Base-by-base conservation (phyloP, 2,113 vertebrate species). In the Megalops atlanticus region DNA sequence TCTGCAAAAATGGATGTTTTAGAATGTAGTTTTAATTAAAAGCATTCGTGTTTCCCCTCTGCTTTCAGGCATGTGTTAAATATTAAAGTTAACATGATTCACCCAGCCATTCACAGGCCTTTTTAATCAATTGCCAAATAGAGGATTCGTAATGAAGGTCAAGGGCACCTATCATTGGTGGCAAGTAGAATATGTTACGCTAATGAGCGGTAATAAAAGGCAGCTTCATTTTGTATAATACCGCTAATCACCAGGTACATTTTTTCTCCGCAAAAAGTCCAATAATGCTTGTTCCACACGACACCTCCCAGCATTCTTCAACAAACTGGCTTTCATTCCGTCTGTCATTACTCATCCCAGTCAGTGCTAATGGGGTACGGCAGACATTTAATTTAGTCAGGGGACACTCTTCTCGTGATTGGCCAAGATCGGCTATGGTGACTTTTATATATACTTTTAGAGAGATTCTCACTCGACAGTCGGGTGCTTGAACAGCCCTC, bases 1-100 rank as follows among this genome's bases (percentile, higher is more conserved):
- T 40, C 27, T 2, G 24, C 36, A 4, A 71, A 80, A 75, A 12
- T 73, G 76, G 70, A 77, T 81, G 85, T 77, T 47, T 83, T 43
- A 82, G 72, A 76, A 52, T 83, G 74, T 82, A 78, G 76, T 77
- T 77, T 78, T 84, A 79, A 85, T 84, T 84, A 83, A 69, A 78
- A 82, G 74, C 80, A 64, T 84, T 79, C 78, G 86, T 82, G 78
- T 84, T 87, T 81, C 81, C 77, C 52, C 52, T 40, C 58, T 54
- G 79, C 80, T 87, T 79, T 35, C 54, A 83, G 43, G 73, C 85
- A 85, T 88, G 14, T n/a, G 91, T 91, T 82, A 90, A 91, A 89
- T 87, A 91, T 89, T 90, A 84, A 92, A 89, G 83, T 81, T 80
- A 86, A 77, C 84, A 87, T 87, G 84, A 90, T 86, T 89, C 82